Evolutionary conservation across 2,113 vertebrate genomes (phyloP).

Genomic region (Calyptommatus sinebrachiatus): DNA sequence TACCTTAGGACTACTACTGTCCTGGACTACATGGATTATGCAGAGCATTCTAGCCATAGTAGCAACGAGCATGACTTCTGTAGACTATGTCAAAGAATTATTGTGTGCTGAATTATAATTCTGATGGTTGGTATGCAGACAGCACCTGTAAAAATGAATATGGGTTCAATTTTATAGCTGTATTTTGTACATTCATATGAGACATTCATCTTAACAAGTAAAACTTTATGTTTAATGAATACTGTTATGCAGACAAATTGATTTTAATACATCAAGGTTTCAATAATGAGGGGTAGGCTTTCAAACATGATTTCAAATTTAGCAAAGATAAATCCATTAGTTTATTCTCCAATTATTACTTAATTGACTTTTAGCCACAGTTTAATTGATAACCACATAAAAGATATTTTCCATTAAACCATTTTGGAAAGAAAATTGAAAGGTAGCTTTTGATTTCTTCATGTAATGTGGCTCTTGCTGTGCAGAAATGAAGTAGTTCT

Average conservation of each 20-base stretch:
- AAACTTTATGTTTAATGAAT: conserved; percentile 56
- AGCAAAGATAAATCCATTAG: conserved; percentile 55
- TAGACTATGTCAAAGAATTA: too few species aligned
- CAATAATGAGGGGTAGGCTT: conserved; percentile 50
- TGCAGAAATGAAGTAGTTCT: not conserved
- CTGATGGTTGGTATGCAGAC: too few species aligned
- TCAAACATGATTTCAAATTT: conserved; percentile 57
- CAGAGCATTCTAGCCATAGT: too few species aligned
- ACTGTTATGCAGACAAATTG: conserved; percentile 54
- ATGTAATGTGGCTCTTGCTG: conserved; percentile 17
- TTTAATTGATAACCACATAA: conserved; percentile 56
- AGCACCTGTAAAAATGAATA: not conserved
- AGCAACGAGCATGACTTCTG: too few species aligned
- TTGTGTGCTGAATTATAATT: too few species aligned
- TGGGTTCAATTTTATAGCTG: conserved; percentile 21
- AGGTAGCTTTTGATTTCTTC: conserved; percentile 37
- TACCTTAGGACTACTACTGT: too few species aligned
- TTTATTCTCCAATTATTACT: conserved; percentile 58
- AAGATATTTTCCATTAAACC: conserved; percentile 44
- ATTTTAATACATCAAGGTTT: conserved; percentile 56
- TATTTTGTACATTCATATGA: conserved; percentile 39
- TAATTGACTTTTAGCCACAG: conserved; percentile 55
- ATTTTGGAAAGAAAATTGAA: conserved; percentile 49
- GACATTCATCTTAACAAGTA: conserved; percentile 35
- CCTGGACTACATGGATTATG: too few species aligned